Conservation (phyloP, 1,140 invertebrate genomes). For the Nasonia giraulti region DNA sequence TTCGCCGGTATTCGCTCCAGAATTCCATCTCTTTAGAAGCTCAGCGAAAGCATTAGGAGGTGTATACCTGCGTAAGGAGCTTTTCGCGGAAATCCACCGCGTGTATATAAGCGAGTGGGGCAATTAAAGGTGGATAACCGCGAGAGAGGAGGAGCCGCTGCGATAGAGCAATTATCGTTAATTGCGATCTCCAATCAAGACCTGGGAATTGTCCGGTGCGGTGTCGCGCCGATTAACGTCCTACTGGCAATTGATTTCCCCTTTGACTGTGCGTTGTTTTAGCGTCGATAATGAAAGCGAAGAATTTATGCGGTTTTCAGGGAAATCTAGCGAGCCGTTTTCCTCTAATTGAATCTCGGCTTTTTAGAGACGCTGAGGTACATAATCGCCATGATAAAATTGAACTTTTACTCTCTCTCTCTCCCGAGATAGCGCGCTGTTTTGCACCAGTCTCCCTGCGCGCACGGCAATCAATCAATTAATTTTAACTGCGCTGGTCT, state of each 20-base stretch:
- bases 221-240: neutral
- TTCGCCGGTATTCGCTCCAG: neutral
- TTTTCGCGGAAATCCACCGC: conserved; percentile 5
- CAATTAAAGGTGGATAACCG: conserved; percentile 55
- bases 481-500: neutral
- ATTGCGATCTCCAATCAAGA: conserved; percentile 61
- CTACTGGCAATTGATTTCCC: conserved; percentile 29
- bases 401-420: neutral
- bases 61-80: neutral
- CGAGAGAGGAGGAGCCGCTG: conserved; percentile 32
- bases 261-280: neutral
- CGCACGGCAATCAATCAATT: neutral
- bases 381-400: neutral
- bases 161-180: conserved; percentile 65
- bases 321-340: neutral
- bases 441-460: neutral
- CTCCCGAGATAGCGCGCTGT: neutral
- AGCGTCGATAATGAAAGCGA: neutral
- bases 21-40: neutral
- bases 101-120: conserved; percentile 35
- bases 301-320: neutral
- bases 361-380: neutral
- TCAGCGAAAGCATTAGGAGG: neutral
- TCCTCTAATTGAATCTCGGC: neutral
- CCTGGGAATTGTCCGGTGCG: conserved; percentile 3